phyloP scores from a whole-genome alignment of 2,797 vertebrate species.

The Sardinella longiceps region DNA sequence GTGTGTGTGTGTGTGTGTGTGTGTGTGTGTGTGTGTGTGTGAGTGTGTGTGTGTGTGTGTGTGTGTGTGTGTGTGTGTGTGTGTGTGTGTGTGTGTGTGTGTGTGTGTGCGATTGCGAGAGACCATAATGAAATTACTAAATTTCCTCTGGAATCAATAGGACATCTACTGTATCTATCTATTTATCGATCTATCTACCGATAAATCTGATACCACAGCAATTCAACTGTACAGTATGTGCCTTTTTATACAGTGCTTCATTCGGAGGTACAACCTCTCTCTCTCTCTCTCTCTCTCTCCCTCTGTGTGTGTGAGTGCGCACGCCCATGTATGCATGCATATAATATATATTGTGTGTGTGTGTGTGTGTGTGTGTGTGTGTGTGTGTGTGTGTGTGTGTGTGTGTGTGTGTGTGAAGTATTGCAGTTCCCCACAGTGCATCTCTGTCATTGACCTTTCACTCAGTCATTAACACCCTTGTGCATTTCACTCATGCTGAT shows the following conservation, averaged over 20 bases:
- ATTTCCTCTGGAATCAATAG: too few relatives aligned
- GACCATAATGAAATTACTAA: too few relatives aligned
- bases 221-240: too few relatives aligned
- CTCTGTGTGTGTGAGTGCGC: not conserved
- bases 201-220: too few relatives aligned
- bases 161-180: too few relatives aligned
- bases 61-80: not conserved
- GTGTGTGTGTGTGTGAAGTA: not conserved
- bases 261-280: too few relatives aligned
- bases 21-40: not conserved
- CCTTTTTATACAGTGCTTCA: too few relatives aligned
- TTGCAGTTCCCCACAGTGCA: not conserved
- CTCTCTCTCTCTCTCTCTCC: too few relatives aligned
- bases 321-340: not conserved
- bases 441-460: not conserved
- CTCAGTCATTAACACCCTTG: not conserved
- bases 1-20: not conserved
- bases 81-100: not conserved
- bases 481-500: not conserved
- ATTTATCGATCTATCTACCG: too few relatives aligned
- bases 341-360: too few relatives aligned
- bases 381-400: not conserved
- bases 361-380: not conserved
- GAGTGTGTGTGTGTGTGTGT: not conserved
- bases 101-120: too few relatives aligned